These are phyloP conservation scores for Heterohyrax brucei DNA, from an alignment of 2,797 vertebrate species.

Conservation along the genomic window DNA sequence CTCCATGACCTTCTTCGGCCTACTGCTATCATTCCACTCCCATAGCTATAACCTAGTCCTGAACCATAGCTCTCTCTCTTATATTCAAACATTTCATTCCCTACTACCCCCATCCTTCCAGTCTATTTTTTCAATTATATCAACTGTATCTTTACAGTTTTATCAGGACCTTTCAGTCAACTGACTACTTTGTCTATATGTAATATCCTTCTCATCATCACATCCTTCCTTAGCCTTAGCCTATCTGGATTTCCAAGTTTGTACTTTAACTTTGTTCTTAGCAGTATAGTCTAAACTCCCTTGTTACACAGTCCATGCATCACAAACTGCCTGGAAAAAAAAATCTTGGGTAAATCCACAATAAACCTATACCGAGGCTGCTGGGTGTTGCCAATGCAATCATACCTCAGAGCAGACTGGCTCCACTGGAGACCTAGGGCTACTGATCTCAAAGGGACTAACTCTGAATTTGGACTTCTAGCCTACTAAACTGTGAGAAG, in stretches of 20 bases:
- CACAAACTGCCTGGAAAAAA: not conserved
- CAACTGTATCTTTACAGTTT: not conserved
- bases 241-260: not conserved
- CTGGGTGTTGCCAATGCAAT: not conserved
- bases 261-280: slow-evolving; percentile 57
- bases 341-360: not conserved
- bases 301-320: not conserved
- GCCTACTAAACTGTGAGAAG: too few relatives aligned
- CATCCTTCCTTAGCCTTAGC: not conserved
- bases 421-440: not conserved
- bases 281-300: not conserved
- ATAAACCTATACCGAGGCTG: not conserved
- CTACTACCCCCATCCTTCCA: not conserved
- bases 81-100: slow-evolving; percentile 14
- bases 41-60: not conserved
- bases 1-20: slow-evolving; percentile 48
- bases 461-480: too few relatives aligned
- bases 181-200: not conserved
- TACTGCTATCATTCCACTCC: not conserved
- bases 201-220: slow-evolving; percentile 10
- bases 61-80: slow-evolving; percentile 1
- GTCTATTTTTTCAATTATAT: not conserved
- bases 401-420: not conserved
- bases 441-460: not conserved
- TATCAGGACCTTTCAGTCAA: slow-evolving; percentile 12